Percentiles rank a stretch among this genome's conserved stretches.
Conservation (phyloP, 2,888 invertebrate species). For the Andricus quercusramuli region DNA sequence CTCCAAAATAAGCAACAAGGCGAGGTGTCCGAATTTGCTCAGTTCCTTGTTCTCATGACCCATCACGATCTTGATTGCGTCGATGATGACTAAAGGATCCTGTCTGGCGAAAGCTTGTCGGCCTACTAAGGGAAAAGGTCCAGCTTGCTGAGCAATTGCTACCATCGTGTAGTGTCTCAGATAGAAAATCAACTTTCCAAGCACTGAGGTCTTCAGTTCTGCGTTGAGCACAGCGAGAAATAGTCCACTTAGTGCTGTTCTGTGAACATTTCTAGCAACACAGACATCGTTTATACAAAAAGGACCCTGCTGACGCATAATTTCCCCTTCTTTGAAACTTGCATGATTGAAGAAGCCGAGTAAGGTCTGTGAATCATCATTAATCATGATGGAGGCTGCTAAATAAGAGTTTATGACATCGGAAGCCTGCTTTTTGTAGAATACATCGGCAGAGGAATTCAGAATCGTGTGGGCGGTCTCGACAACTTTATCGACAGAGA, state of each 20-base stretch:
- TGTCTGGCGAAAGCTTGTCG: slow-evolving; percentile 81
- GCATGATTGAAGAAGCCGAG: slow-evolving; percentile 91
- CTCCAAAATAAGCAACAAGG: slow-evolving; percentile 92
- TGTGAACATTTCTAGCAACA: slow-evolving; percentile 91
- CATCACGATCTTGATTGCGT: slow-evolving; percentile 96
- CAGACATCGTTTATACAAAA: slow-evolving; percentile 90
- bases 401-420: slow-evolving; percentile 94
- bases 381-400: slow-evolving; percentile 90
- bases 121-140: slow-evolving; percentile 85
- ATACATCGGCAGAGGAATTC: slow-evolving; percentile 93
- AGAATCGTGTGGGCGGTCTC: slow-evolving; percentile 93
- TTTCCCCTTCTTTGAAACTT: slow-evolving; percentile 88
- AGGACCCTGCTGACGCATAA: slow-evolving; percentile 85
- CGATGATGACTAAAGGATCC: slow-evolving; percentile 93
- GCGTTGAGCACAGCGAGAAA: slow-evolving; percentile 91
- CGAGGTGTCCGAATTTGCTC: slow-evolving; percentile 95
- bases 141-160: slow-evolving; percentile 95
- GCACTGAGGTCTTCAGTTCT: slow-evolving; percentile 90
- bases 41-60: slow-evolving; percentile 98
- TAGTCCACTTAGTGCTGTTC: slow-evolving; percentile 95
- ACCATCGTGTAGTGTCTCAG: slow-evolving; percentile 97
- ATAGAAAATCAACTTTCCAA: slow-evolving; percentile 92
- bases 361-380: slow-evolving; percentile 88
- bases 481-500: slow-evolving; percentile 93
- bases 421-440: slow-evolving; percentile 97